Base-by-base conservation (phyloP, 2,888 invertebrate genomes). In the Drosophila longiperda region DNA sequence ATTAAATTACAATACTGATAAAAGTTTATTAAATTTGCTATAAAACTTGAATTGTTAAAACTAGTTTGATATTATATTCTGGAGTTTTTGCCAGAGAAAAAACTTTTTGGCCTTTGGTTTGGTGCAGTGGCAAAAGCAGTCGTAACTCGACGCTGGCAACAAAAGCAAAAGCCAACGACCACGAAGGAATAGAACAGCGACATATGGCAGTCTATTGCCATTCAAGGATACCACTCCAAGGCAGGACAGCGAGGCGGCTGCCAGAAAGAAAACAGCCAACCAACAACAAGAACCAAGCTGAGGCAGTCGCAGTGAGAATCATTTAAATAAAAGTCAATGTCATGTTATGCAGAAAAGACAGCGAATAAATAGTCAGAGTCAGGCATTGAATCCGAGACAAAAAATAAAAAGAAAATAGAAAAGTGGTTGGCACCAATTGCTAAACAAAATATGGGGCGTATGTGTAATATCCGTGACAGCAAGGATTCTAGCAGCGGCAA, bases 261-360 rank as follows among this genome's bases (percentile, higher is more conserved):
- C 15, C n/a, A 57, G n/a, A 26, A 40, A 6, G 29, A 54, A 54
- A 38, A 38, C 68, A 23, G 52, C 45, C 32, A 29, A 54, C 23
- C 32, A 65, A 58, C 52, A 62, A 23, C 42, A 67, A 33, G 50
- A 33, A 5, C 50, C 52, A 58, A 65, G 69, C n/a, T 62, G 54
- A 53, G 74, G 59, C 82, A 76, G 42, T 73, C 64, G 66, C 71
- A 69, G 62, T 73, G 73, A 74, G 82, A 86, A 88, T 86, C 87
- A 89, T 86, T 88, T 87, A 84, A 87, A 89, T 87, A 89, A 89
- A 87, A 89, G 89, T 87, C 87, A 87, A 89, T 87, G 87, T 87
- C 84, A 87, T 82, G 86, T 82, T 83, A 78, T 86, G 86, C 73
- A 82, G 85, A 68, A 73, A 75, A 80, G 88, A 87, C 81, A 83